A percentile compares a stretch with the other conserved stretches of the same genome.
phyloP scores from a whole-genome alignment of 2,888 invertebrate genomes.

The Drosophila crucigera region DNA sequence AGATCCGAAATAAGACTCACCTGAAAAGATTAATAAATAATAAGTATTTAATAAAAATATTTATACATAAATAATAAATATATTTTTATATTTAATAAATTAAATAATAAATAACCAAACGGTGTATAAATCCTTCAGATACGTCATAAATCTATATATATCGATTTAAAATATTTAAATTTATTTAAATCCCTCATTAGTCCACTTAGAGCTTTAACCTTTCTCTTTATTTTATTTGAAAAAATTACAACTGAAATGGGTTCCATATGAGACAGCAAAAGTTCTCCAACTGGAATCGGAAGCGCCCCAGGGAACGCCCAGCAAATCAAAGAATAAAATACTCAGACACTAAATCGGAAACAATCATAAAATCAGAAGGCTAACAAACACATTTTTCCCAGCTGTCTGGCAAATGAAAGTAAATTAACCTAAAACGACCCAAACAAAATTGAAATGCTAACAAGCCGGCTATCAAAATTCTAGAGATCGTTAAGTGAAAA shows the following conservation, averaged over 20 bases:
- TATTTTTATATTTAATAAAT: neutral
- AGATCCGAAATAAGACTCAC: neutral
- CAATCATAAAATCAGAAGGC: conserved; percentile 33
- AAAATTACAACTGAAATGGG: conserved; percentile 1
- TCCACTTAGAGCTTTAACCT: conserved; percentile 7
- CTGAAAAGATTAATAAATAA: conserved; percentile 7
- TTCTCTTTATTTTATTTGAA: conserved; percentile 27
- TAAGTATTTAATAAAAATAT: neutral
- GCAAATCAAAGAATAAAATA: conserved; percentile 32
- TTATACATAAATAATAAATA: neutral
- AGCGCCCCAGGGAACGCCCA: conserved; percentile 52
- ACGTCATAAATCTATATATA: neutral
- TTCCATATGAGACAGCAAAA: conserved; percentile 14
- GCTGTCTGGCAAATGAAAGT: conserved; percentile 62
- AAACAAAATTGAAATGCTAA: conserved; percentile 47
- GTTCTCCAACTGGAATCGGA: conserved; percentile 49
- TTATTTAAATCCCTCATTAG: conserved; percentile 28
- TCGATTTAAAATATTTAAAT: too few relatives aligned
- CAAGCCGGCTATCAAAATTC: conserved; percentile 60
- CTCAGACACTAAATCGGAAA: conserved; percentile 45
- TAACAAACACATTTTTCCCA: conserved; percentile 17
- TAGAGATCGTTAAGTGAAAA: conserved; percentile 63
- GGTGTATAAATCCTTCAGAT: conserved; percentile 8
- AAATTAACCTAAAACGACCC: conserved; percentile 56
- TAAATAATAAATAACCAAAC: neutral